Percentiles rank a stretch among this genome's conserved stretches.
phyloP scores from a whole-genome alignment of 2,797 vertebrate genomes.

The Poecilia picta region DNA sequence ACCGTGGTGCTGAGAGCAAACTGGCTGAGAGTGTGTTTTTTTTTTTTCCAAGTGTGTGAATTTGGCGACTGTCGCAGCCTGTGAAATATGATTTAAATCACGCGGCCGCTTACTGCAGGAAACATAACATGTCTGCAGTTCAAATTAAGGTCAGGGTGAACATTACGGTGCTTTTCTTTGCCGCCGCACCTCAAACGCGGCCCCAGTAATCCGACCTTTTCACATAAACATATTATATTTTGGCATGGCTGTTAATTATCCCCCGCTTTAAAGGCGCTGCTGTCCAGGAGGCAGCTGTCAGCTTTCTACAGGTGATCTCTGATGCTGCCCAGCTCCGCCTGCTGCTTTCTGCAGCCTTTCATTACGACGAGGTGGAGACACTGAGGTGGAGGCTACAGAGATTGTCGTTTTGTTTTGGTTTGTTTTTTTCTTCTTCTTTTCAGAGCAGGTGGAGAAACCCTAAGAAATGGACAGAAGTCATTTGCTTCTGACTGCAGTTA shows the following conservation, averaged over 20 bases:
- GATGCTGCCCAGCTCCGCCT: slow-evolving; percentile 30
- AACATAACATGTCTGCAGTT: slow-evolving; percentile 9
- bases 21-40: neutral
- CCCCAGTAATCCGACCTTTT: slow-evolving; percentile 23
- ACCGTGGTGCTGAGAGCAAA: slow-evolving; percentile 36
- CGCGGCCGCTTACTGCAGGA: slow-evolving; percentile 19
- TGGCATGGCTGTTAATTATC: slow-evolving; percentile 57
- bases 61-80: slow-evolving; percentile 4
- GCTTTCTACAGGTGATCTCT: slow-evolving; percentile 70
- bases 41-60: neutral
- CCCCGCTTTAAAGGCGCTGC: slow-evolving; percentile 36
- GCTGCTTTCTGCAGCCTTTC: slow-evolving; percentile 52
- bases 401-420: slow-evolving; percentile 7
- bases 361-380: slow-evolving; percentile 55
- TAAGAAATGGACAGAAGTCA: neutral
- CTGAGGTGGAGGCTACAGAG: slow-evolving; percentile 6
- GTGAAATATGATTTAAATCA: slow-evolving; percentile 18
- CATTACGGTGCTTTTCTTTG: slow-evolving; percentile 3
- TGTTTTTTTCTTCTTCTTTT: neutral
- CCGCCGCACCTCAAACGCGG: slow-evolving; percentile 23
- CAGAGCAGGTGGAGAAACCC: neutral
- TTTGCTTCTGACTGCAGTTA: neutral
- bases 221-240: slow-evolving; percentile 44
- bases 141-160: slow-evolving; percentile 1
- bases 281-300: slow-evolving; percentile 50